A percentile compares a stretch with the other conserved stretches of the same genome.
Evolutionary conservation across 2,113 vertebrate species (phyloP).

Genomic region (Lagopus muta): DNA sequence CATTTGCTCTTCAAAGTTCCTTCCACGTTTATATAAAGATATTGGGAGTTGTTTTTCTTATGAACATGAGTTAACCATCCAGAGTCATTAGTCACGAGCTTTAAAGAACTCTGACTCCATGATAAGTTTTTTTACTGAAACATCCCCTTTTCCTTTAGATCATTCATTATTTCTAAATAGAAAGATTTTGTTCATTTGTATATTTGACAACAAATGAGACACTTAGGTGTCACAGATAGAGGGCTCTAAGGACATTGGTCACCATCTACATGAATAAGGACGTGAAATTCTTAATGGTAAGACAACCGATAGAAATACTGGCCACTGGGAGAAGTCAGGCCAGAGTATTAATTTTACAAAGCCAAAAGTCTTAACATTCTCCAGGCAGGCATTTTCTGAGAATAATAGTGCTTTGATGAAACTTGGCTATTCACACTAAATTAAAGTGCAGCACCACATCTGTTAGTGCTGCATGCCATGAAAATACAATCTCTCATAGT

Average conservation of each 20-base stretch:
- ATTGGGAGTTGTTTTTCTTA: not conserved
- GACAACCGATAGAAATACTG: not conserved
- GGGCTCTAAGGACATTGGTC: not conserved
- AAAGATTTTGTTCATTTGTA: not conserved
- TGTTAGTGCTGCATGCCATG: not conserved
- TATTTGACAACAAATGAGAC: not conserved
- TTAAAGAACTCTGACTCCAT: not conserved
- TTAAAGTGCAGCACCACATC: not conserved
- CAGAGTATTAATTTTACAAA: not conserved
- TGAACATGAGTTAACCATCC: not conserved
- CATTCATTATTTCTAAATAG: not conserved
- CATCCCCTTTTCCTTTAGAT: not conserved
- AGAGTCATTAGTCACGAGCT: not conserved
- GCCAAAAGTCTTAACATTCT: not conserved
- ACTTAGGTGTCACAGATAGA: not conserved
- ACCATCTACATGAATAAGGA: not conserved
- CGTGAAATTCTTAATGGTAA: not conserved
- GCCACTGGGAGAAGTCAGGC: not conserved
- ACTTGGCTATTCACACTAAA: not conserved
- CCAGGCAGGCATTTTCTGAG: not conserved
- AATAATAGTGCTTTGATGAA: not conserved
- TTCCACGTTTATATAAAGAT: not conserved
- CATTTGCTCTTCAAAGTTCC: not conserved
- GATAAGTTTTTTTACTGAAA: not conserved
- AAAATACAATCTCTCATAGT: not conserved